Evolutionary conservation across 2,888 invertebrate genomes (phyloP), one percentile per base, ranked within the genome.

Genomic region (Petrophora chlorosata): DNA sequence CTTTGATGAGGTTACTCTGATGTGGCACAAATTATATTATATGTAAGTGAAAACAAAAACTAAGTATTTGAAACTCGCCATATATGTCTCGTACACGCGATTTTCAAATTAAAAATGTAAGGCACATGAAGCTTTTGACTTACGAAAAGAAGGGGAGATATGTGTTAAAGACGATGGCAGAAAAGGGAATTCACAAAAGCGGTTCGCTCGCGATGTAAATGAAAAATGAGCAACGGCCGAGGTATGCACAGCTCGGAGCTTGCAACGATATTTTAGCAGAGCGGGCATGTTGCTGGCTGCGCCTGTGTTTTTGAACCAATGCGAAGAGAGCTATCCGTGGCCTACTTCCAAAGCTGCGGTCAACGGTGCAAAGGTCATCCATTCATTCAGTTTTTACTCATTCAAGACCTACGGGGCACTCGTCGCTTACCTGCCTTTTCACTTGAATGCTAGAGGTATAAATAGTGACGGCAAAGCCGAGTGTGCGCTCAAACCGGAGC

Each of bases 311-410:
- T 51, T 38, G 40, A 48, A 60, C 56, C 63, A 60, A 56, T 51
- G 59, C 57, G 67, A 65, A 53, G 57, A 64, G 59, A 65, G 47
- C 59, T 53, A 60, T 25, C 45, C 63, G 67, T 73, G 81, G 70
- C 79, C 82, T 72, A 83, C 73, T 82, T 85, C 77, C 70, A 59
- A 69, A 73, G 65, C 70, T 64, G 73, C 76, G 79, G 75, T 74
- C 73, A 73, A 48, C 65, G 51, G 63, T 58, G 61, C 73, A 79
- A 73, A 70, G 70, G 72, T 71, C 76, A 67, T 66, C 70, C 70
- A 72, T 73, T 69, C 66, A 67, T 63, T 63, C 52, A 57, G 50
- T 63, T 56, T 61, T 65, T 61, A 60, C 59, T 54, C 61, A 63
- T 65, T 64, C 63, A 65, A 51, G 44, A 33, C 28, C 26, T 33